Evolutionary conservation across 2,888 invertebrate species (phyloP).

Genomic region (Amblyjoppa proteus): DNA sequence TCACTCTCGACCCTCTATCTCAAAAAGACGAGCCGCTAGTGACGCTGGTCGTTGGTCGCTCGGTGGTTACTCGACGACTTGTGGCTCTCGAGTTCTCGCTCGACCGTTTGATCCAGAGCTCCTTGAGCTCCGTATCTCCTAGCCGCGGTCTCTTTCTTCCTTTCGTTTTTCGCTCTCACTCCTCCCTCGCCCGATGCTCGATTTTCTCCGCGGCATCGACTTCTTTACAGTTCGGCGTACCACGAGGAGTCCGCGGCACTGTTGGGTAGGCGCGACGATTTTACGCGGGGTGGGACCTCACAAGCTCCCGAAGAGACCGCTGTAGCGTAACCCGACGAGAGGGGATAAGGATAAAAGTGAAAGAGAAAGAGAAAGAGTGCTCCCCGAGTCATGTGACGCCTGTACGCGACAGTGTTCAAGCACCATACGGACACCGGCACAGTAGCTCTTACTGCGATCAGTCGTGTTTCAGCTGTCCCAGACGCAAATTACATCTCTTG

Average conservation of each 20-base stretch:
- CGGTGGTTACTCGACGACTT: constrained; percentile 67
- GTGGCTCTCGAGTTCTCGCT: constrained; percentile 62
- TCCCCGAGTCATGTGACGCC: background rate
- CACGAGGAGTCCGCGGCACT: background rate
- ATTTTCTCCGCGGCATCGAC: constrained; percentile 27
- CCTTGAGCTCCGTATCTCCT: constrained; percentile 43
- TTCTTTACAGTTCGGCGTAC: constrained; percentile 8
- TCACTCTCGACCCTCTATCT: constrained; percentile 22
- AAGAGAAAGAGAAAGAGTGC: constrained; percentile 10
- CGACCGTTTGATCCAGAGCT: constrained; percentile 62
- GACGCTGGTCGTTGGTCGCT: constrained; percentile 61
- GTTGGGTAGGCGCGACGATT: background rate
- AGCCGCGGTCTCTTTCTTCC: constrained; percentile 49
- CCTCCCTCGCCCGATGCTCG: constrained; percentile 22
- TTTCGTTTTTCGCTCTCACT: constrained; percentile 50
- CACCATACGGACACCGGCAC: background rate
- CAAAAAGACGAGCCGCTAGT: constrained; percentile 30
- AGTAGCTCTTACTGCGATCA: background rate
- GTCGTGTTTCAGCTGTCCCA: background rate
- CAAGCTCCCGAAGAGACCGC: background rate
- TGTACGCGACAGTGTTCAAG: background rate
- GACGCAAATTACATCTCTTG: background rate
- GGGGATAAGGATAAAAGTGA: constrained; percentile 10
- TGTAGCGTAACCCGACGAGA: background rate
- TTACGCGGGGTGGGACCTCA: constrained; percentile 7